phyloP scores from a whole-genome alignment of 1,140 invertebrate species.

The Drosophila pectinifera region DNA sequence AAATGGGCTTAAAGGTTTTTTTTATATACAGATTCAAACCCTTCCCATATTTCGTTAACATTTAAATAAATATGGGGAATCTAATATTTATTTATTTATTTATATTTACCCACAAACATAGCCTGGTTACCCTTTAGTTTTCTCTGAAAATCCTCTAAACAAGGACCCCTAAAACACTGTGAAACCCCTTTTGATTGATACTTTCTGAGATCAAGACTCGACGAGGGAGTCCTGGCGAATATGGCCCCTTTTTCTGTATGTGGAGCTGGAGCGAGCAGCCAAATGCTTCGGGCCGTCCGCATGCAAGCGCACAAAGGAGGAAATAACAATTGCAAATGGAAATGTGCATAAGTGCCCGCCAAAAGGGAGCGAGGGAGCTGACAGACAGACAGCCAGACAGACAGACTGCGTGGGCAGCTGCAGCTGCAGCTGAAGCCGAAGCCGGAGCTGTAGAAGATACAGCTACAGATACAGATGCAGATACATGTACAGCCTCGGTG shows the following conservation, averaged over 20 bases:
- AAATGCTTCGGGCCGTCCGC: constrained; percentile 62
- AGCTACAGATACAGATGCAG: constrained; percentile 15
- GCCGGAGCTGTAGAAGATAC: background rate
- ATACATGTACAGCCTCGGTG: constrained; percentile 20
- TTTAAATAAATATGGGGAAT: background rate
- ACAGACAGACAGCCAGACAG: constrained; percentile 36
- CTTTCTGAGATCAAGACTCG: background rate
- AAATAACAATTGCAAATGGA: constrained; percentile 83
- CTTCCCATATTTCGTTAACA: no score
- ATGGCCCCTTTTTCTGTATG: constrained; percentile 17
- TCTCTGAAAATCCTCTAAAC: background rate
- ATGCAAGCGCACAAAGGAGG: constrained; percentile 67
- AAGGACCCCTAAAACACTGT: no score
- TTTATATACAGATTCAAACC: no score
- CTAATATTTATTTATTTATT: no score
- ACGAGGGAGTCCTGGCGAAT: background rate
- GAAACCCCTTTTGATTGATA: constrained; percentile 4
- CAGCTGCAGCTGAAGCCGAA: constrained; percentile 7
- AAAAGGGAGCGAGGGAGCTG: constrained; percentile 23
- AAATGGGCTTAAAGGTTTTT: no score
- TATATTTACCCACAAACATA: background rate
- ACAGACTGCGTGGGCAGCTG: constrained; percentile 29
- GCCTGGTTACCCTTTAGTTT: background rate
- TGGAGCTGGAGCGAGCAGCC: constrained; percentile 14
- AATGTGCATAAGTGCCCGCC: constrained; percentile 79